These are phyloP conservation scores for Allophyes oxyacanthae DNA, from an alignment of 2,888 invertebrate genomes.

Conservation along the genomic window DNA sequence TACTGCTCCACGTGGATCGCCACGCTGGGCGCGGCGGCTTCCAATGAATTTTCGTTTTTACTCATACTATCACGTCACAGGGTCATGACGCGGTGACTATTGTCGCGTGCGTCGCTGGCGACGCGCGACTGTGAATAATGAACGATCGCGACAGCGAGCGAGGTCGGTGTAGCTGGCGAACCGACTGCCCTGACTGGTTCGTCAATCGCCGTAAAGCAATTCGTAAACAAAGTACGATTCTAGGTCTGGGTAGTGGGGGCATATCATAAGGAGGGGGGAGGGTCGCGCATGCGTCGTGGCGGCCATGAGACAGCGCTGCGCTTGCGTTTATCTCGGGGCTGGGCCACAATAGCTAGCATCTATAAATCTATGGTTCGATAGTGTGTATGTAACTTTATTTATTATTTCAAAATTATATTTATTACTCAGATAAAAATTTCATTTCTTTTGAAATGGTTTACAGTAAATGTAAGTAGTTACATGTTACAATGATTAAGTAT, in stretches of 20 bases:
- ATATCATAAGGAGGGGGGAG: conserved; percentile 92
- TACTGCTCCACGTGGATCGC: conserved; percentile 83
- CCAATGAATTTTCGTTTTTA: conserved; percentile 81
- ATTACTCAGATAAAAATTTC: too few species aligned
- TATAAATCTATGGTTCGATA: conserved; percentile 16
- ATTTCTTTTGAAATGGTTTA: background rate
- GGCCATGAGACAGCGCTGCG: conserved; percentile 90
- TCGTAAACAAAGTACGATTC: conserved; percentile 87
- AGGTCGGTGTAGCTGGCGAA: conserved; percentile 92
- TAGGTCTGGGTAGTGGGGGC: conserved; percentile 74
- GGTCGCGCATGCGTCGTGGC: conserved; percentile 94
- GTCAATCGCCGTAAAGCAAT: conserved; percentile 84
- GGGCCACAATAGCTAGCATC: conserved; percentile 27
- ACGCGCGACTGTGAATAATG: conserved; percentile 81
- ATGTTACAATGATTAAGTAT: too few species aligned
- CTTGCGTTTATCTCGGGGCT: conserved; percentile 91
- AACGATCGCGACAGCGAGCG: conserved; percentile 91
- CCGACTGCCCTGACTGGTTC: conserved; percentile 81
- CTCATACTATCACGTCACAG: conserved; percentile 87
- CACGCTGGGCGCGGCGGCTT: conserved; percentile 82
- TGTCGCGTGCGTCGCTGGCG: conserved; percentile 84
- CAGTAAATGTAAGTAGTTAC: background rate
- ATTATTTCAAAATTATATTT: conserved; percentile 15
- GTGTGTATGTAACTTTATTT: conserved; percentile 1
- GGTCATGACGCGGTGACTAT: conserved; percentile 82